Conservation (phyloP, 1,140 invertebrate genomes). For the Schlechtendalia chinensis region DNA sequence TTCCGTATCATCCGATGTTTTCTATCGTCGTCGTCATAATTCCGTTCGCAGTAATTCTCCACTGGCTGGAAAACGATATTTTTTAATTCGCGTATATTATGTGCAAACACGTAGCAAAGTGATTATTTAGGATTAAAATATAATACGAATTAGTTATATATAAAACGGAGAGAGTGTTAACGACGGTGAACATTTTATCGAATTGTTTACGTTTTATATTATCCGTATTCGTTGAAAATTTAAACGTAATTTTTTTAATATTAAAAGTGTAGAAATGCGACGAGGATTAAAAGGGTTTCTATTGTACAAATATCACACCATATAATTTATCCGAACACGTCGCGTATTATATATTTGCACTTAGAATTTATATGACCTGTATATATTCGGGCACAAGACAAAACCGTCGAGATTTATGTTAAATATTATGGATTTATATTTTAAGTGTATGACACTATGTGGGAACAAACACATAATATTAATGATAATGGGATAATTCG, state of each 20-base stretch:
- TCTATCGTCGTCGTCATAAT: neutral
- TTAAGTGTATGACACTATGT: too few relatives aligned
- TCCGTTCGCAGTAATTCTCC: neutral
- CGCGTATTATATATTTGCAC: neutral
- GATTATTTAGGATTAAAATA: constrained; percentile 20
- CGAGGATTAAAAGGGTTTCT: neutral
- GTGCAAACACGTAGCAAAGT: neutral
- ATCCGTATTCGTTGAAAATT: neutral
- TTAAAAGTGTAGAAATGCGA: neutral
- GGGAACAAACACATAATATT: too few relatives aligned
- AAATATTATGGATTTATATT: neutral
- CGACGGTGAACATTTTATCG: neutral
- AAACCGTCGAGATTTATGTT: neutral
- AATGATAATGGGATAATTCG: too few relatives aligned
- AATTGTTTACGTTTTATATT: neutral
- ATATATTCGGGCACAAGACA: neutral
- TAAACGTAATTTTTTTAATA: neutral
- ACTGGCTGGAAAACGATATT: neutral
- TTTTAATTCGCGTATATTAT: neutral
- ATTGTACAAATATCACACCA: neutral
- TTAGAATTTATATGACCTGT: neutral
- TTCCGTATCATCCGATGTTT: neutral
- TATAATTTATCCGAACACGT: neutral
- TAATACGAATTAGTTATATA: constrained; percentile 6
- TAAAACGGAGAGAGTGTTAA: neutral